Evolutionary conservation across 2,113 vertebrate species (phyloP), one percentile per base, ranked within the genome.

Genomic region (Neogale vison): DNA sequence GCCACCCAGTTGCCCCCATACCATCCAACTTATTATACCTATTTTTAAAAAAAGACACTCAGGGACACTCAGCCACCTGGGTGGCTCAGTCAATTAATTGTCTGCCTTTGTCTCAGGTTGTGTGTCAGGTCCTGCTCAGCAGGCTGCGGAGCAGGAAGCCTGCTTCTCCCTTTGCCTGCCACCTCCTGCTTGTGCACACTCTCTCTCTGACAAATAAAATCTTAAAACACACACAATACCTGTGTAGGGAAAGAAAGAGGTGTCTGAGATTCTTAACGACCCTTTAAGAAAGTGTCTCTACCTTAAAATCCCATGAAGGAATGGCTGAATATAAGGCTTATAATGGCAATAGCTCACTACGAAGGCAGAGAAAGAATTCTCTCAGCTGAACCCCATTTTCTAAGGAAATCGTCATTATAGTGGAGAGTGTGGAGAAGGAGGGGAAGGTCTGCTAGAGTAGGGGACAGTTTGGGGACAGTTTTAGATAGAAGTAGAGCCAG

Each of bases 291-390:
- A 84, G 8, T 80, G 24, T 76, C 20, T 95, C 8, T 90, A 65
- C 71, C 85, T 84, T 83, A 94, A 74, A 94, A 55, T 87, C 39
- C 26, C 21, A 34, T 10, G 65, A 36, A 93, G 26, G 77, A 69
- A 55, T 85, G 50, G 52, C 1, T 80, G 81, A 98, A 95, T 10
- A 52, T 91, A 79, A 93, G 59, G 52, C 71, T 93, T 3, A 6
- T 71, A 34, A 88, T 95, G 39, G 71, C 90, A 88, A 74, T 24
- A 79, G 42, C 95, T 96, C 57, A 81, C 11, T 55, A 93, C 26
- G 79, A 77, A 97, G 71, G 76, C 50, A 47, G 83, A 94, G 67
- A 89, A 95, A 85, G 36, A 83, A 90, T 23, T 89, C 29, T 67
- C 24, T 96, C 23, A 50, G 26, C 65, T 52, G 39, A 95, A 95